Evolutionary conservation across 1,140 invertebrate species (phyloP), one percentile per base, ranked within the genome.

Genomic region (Drosophila parvula): DNA sequence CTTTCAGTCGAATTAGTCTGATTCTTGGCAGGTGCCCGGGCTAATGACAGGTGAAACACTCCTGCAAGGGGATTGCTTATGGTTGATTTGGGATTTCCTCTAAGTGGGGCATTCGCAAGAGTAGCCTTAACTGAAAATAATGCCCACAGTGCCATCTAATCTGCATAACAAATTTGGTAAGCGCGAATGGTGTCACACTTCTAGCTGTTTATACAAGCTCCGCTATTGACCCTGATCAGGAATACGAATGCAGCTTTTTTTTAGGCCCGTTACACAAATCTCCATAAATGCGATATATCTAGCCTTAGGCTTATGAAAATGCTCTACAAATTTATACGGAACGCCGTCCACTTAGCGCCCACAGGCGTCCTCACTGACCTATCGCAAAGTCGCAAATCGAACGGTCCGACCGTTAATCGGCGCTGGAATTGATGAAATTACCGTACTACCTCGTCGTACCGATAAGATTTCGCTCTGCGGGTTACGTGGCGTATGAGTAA

Each of bases 401-500:
- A 47, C 18, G 32, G 50, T 53, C 32, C 27, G 56, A 40, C 68
- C 69, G 70, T 74, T 74, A 74, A 74, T 74, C 69, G 69, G 3
- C 9, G 67, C n/a, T 48, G 48, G 41, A 57, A 65, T 75, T 65
- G 58, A 74, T 74, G 59, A 56, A 75, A 64, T 64, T 43, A 34
- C 73, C 59, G 51, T 50, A 12, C 43, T 34, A n/a, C n/a, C 22
- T 12, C 62, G n/a, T 12, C 30, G 34, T 28, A 2, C 18, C 47
- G 68, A 71, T 71, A 71, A 71, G 68, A 59, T 71, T 59, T 48
- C 41, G 41, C 36, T 30, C 16, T 30, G 43, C 79, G 67, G 82
- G 74, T 88, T 89, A 80, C 84, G 78, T 80, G 84, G 77, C 84
- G 78, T 81, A 84, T 88, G 83, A 88, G 68, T 88, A 88, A 88